Percentiles rank a stretch among this genome's conserved stretches.
These are phyloP conservation scores for Melangyna quadrimaculata DNA, from an alignment of 2,888 invertebrate species.

Conservation along the genomic window DNA sequence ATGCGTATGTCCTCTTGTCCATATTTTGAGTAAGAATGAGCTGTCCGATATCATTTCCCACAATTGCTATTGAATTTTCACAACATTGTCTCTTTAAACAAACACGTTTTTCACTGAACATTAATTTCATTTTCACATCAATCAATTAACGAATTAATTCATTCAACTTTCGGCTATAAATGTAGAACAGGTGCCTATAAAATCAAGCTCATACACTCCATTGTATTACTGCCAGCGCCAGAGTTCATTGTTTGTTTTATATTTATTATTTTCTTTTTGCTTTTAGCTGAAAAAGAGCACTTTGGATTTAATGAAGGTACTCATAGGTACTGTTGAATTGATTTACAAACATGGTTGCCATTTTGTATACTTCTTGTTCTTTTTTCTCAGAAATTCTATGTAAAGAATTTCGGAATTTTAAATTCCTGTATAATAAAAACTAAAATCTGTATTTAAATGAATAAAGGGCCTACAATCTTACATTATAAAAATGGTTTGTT, in stretches of 20 bases:
- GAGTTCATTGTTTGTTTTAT: neutral
- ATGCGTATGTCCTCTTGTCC: too few relatives aligned
- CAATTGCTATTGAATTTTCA: conserved; percentile 2
- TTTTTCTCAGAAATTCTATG: too few relatives aligned
- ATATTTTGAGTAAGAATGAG: neutral
- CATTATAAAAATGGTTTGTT: too few relatives aligned
- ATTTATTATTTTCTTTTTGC: neutral
- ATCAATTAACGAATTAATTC: conserved; percentile 50
- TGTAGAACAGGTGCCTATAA: conserved; percentile 3
- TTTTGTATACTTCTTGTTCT: too few relatives aligned
- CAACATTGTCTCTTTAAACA: neutral
- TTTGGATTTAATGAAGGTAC: neutral
- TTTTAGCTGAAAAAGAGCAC: neutral
- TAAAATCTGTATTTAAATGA: too few relatives aligned
- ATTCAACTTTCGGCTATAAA: conserved; percentile 36
- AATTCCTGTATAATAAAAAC: too few relatives aligned
- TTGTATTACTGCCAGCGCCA: conserved; percentile 2
- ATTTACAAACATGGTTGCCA: neutral
- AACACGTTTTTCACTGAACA: conserved; percentile 12
- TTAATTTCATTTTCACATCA: conserved; percentile 50
- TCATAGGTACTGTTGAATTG: neutral
- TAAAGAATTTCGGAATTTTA: too few relatives aligned
- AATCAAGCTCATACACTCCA: conserved; percentile 38
- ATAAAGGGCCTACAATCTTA: too few relatives aligned
- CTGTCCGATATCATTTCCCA: conserved; percentile 13